A percentile compares a stretch with the other conserved stretches of the same genome.
Evolutionary conservation across 2,113 vertebrate genomes (phyloP).

Genomic region (Zosterops lateralis): DNA sequence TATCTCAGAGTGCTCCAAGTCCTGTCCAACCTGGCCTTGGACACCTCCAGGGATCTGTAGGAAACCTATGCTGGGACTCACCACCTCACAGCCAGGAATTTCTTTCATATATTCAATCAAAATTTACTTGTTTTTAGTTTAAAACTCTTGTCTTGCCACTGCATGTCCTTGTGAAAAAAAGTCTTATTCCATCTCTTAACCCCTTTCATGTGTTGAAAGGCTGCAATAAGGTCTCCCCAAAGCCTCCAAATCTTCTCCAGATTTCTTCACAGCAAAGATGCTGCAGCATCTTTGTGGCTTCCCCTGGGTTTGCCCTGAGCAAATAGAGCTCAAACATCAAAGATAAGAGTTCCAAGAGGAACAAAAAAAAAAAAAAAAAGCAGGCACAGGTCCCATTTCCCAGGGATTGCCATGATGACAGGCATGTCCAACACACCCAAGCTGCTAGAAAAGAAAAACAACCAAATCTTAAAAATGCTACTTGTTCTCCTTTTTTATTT

Average conservation of each 20-base stretch:
- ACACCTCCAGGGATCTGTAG: neutral
- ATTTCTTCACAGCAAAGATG: accelerated
- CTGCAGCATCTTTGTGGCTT: neutral
- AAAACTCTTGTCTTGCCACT: neutral
- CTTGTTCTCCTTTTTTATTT: neutral
- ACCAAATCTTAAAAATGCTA: neutral
- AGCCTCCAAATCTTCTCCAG: neutral
- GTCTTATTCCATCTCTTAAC: neutral
- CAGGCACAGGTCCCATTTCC: neutral
- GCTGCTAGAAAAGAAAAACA: neutral
- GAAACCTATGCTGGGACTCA: accelerated
- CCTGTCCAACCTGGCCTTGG: accelerated
- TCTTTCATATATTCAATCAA: neutral
- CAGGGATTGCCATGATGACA: neutral
- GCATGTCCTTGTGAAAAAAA: neutral
- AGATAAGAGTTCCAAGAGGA: neutral
- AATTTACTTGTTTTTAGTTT: neutral
- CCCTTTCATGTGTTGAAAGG: neutral
- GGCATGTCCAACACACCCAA: neutral
- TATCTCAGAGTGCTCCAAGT: accelerated
- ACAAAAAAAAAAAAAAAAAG: neutral
- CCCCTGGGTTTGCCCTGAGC: neutral
- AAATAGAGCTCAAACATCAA: neutral
- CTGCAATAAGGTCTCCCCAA: accelerated
- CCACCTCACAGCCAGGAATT: accelerated